These are phyloP conservation scores for Scaptomyza graminum DNA, from an alignment of 1,140 invertebrate genomes.

Conservation along the genomic window DNA sequence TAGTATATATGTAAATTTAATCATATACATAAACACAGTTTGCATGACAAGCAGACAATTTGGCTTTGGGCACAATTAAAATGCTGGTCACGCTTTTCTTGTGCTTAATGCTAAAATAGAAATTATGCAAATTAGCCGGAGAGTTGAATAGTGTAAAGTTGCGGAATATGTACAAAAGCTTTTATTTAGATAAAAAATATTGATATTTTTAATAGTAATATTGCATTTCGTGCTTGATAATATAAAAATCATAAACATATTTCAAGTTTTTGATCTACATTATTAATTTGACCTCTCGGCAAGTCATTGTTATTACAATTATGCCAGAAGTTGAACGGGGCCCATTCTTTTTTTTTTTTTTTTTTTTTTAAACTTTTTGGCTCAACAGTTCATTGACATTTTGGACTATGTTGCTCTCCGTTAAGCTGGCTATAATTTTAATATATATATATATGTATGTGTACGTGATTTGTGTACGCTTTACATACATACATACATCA, in stretches of 20 bases:
- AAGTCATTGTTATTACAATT: neutral
- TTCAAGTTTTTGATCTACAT: no score
- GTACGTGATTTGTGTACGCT: conserved; percentile 4
- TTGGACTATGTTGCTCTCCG: conserved; percentile 15
- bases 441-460: conserved; percentile 30
- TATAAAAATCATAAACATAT: no score
- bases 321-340: neutral
- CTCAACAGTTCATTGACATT: conserved; percentile 70
- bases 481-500: neutral
- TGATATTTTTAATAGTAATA: no score
- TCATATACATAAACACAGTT: no score
- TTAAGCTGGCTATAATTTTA: conserved; percentile 64
- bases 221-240: no score
- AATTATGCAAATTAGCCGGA: conserved; percentile 55
- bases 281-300: no score
- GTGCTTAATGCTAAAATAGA: conserved; percentile 55
- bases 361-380: conserved; percentile 48
- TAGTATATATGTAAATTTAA: no score
- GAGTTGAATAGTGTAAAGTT: neutral
- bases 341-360: conserved; percentile 18
- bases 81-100: conserved; percentile 66
- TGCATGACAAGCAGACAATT: neutral
- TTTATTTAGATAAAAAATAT: no score
- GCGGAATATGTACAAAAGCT: no score
- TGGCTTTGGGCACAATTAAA: conserved; percentile 23